A percentile compares a stretch with the other conserved stretches of the same genome.
phyloP scores from a whole-genome alignment of 2,113 vertebrate genomes.

The Pavo muticus region DNA sequence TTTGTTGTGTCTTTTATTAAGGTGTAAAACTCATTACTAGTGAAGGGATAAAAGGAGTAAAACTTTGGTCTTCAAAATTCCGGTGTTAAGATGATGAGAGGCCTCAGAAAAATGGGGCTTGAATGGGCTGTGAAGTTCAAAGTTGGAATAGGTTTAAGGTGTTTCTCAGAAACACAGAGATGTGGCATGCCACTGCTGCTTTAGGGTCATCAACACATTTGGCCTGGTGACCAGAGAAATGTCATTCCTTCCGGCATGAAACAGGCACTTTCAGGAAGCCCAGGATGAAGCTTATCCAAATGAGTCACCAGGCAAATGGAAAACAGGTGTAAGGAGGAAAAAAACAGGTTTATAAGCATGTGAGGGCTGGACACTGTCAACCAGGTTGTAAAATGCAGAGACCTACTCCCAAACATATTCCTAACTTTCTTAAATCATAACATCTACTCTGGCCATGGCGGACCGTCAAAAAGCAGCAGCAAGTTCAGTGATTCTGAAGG shows the following conservation, averaged over 20 bases:
- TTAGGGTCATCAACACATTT: not conserved
- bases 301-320: not conserved
- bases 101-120: not conserved
- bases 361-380: not conserved
- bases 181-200: not conserved
- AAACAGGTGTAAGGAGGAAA: not conserved
- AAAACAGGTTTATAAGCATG: not conserved
- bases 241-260: not conserved
- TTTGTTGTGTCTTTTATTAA: not conserved
- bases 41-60: conserved; percentile 15
- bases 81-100: not conserved
- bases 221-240: not conserved
- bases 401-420: not conserved
- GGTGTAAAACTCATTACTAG: conserved; percentile 23
- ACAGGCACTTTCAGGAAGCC: not conserved
- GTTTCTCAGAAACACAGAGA: not conserved
- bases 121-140: not conserved
- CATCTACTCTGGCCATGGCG: not conserved
- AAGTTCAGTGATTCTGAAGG: not conserved
- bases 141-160: not conserved
- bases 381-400: not conserved
- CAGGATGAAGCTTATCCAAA: not conserved
- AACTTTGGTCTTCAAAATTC: conserved; percentile 4
- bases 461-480: not conserved
- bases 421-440: not conserved